A percentile compares a stretch with the other conserved stretches of the same genome.
phyloP scores from a whole-genome alignment of 2,113 vertebrate species.

The Trachemys scripta region DNA sequence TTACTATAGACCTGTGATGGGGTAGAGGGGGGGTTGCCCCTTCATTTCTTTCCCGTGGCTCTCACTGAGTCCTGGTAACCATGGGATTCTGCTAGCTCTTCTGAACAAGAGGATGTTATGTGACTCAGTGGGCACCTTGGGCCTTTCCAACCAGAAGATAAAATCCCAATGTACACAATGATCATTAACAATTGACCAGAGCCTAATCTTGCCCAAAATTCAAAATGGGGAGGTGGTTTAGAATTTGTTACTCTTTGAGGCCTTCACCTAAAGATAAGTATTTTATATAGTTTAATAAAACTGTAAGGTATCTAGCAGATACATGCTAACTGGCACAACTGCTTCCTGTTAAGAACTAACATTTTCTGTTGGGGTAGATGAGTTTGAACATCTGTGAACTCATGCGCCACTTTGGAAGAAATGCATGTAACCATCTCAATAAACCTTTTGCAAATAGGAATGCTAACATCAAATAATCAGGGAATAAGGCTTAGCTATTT shows the following conservation, averaged over 20 bases:
- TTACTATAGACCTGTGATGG: neutral
- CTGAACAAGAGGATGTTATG: neutral
- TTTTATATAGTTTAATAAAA: neutral
- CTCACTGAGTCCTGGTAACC: neutral
- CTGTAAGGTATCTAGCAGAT: neutral
- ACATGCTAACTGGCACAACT: neutral
- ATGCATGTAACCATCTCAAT: neutral
- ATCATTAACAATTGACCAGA: neutral
- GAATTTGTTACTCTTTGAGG: neutral
- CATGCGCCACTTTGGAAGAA: neutral
- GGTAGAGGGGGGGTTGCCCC: neutral
- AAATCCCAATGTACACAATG: neutral
- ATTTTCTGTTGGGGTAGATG: conserved; percentile 1
- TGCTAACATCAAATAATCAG: neutral
- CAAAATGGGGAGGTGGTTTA: neutral
- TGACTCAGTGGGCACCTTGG: neutral
- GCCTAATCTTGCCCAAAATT: neutral
- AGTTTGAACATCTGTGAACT: neutral
- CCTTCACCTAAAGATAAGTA: neutral
- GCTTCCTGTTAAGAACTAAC: neutral
- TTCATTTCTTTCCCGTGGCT: neutral
- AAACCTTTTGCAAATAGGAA: neutral
- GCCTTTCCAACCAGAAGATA: neutral
- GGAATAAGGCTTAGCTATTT: conserved; percentile 23
- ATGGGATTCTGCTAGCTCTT: neutral